Conservation (phyloP, 53 echinoderm and acorn worm species). For the Echinarachnius parma region DNA sequence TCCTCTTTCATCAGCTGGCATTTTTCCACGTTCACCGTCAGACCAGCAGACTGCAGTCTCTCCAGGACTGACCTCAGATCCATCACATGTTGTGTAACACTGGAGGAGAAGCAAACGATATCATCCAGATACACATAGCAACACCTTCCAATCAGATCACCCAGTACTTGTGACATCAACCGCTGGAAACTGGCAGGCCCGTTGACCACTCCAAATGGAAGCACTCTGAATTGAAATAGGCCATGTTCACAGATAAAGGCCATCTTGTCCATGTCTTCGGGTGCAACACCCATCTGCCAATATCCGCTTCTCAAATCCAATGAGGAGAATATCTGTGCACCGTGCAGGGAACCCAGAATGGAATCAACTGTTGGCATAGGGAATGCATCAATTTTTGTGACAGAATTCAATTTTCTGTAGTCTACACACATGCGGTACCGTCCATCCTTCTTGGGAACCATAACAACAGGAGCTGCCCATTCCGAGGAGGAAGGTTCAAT, state of each 20-base stretch:
- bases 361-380: not conserved
- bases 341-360: not conserved
- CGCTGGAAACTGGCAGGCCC: slow-evolving; percentile 29
- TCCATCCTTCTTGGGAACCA: no score
- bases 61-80: slow-evolving; percentile 24
- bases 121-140: slow-evolving; percentile 45
- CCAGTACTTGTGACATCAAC: not conserved
- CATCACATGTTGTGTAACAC: not conserved
- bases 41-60: slow-evolving; percentile 32
- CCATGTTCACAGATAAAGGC: slow-evolving; percentile 37
- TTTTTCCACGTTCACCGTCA: slow-evolving; percentile 42
- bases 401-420: slow-evolving; percentile 9
- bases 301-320: slow-evolving; percentile 16
- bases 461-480: no score
- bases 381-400: slow-evolving; percentile 2
- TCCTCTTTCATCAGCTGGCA: slow-evolving; percentile 24
- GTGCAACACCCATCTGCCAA: slow-evolving; percentile 10
- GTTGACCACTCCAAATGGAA: slow-evolving; percentile 36
- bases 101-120: not conserved
- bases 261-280: slow-evolving; percentile 5
- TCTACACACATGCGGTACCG: slow-evolving; percentile 11
- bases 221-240: slow-evolving; percentile 15
- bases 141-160: slow-evolving; percentile 7
- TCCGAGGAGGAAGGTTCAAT: no score
- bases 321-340: slow-evolving; percentile 20